Conservation (phyloP, 2,113 vertebrate genomes). For the Poeciliopsis turrubarensis region DNA sequence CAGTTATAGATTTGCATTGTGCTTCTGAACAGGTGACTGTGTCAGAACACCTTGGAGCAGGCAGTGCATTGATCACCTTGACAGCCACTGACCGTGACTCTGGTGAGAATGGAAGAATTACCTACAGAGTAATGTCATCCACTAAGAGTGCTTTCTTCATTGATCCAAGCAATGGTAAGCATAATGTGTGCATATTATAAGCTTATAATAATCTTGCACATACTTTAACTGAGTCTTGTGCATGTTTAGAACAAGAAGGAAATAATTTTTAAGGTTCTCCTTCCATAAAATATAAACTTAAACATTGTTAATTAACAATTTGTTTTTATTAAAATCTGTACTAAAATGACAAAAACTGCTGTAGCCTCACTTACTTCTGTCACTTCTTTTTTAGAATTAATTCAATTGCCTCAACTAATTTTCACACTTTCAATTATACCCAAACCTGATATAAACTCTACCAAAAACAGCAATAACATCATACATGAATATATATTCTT, state of each 20-base stretch:
- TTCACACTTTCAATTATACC: background rate
- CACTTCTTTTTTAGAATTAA: background rate
- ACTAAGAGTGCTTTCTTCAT: conserved; percentile 84
- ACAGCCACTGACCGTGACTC: conserved; percentile 91
- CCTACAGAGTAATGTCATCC: conserved; percentile 85
- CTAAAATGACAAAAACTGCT: background rate
- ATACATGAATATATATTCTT: too few relatives aligned
- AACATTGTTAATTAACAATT: conserved; percentile 24
- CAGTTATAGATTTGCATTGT: background rate
- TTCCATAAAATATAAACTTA: conserved; percentile 43
- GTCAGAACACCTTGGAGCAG: conserved; percentile 87
- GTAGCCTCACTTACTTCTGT: background rate
- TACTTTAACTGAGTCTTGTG: conserved; percentile 13
- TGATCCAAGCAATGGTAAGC: conserved; percentile 89
- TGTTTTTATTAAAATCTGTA: background rate
- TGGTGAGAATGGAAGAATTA: conserved; percentile 89
- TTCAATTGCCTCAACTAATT: background rate
- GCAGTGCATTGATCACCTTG: conserved; percentile 87
- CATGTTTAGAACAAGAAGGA: conserved; percentile 33
- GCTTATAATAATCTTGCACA: conserved; percentile 10
- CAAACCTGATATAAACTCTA: conserved; percentile 4
- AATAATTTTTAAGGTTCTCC: conserved; percentile 44
- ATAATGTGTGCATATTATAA: conserved; percentile 5
- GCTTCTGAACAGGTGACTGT: conserved; percentile 81
- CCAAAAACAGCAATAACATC: background rate